Conservation (phyloP, 2,888 invertebrate genomes). For the Oscheius sp. region DNA sequence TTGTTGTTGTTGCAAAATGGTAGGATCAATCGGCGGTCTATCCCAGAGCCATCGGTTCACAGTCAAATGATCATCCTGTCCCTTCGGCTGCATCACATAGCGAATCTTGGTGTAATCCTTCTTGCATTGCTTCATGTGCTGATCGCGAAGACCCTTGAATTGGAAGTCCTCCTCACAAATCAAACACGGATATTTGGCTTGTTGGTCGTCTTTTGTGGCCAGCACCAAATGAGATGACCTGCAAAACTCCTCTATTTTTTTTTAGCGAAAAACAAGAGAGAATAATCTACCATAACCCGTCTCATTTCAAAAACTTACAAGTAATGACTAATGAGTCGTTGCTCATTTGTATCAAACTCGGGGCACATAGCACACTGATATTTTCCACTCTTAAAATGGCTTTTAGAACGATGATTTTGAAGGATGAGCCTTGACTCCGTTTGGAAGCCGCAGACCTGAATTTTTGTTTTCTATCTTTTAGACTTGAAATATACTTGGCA, state of each 20-base stretch:
- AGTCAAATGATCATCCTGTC: constrained; percentile 49
- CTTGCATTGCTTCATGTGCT: constrained; percentile 60
- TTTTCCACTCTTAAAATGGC: constrained; percentile 56
- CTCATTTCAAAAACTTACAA: constrained; percentile 59
- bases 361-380: constrained; percentile 64
- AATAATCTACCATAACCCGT: too few relatives aligned
- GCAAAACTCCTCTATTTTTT: too few relatives aligned
- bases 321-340: constrained; percentile 61
- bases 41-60: constrained; percentile 69
- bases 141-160: constrained; percentile 59
- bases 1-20: constrained; percentile 62
- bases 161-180: constrained; percentile 68
- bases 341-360: constrained; percentile 66
- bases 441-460: constrained; percentile 63
- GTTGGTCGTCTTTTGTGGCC: constrained; percentile 56
- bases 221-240: constrained; percentile 61
- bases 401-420: constrained; percentile 53
- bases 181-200: constrained; percentile 62
- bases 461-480: neutral
- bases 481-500: constrained; percentile 45
- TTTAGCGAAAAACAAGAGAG: neutral
- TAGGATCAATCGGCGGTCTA: constrained; percentile 64
- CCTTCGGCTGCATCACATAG: constrained; percentile 51
- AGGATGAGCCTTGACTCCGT: constrained; percentile 61
- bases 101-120: constrained; percentile 55